Conservation (phyloP, 2,113 vertebrate species). For the Centropus bengalensis region DNA sequence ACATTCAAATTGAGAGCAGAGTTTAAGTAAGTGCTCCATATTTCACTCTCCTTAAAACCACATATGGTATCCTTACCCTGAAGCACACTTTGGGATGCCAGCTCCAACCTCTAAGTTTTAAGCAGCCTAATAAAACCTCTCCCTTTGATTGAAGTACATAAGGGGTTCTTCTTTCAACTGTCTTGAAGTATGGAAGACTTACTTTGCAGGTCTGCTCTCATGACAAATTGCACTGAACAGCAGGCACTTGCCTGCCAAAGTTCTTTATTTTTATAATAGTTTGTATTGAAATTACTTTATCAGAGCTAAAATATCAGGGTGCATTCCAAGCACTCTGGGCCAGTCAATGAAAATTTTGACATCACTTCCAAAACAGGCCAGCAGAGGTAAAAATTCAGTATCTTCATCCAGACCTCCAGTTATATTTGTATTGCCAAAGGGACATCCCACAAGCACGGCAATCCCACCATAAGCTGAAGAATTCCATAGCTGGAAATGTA, state of each 20-base stretch:
- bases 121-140: background rate
- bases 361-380: background rate
- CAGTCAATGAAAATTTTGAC: background rate
- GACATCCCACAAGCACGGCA: background rate
- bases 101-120: background rate
- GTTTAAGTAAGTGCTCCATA: background rate
- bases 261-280: background rate
- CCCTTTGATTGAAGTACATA: background rate
- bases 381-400: background rate
- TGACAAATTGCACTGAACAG: background rate
- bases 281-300: background rate
- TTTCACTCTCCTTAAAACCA: background rate
- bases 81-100: background rate
- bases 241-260: accelerated
- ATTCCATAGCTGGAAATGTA: background rate
- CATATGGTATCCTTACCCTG: background rate
- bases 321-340: background rate
- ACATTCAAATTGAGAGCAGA: background rate
- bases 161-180: background rate
- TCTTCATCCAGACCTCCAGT: background rate
- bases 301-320: background rate
- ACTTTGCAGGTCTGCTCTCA: background rate
- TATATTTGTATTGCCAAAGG: background rate
- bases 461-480: background rate
- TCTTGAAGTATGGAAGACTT: background rate